A percentile compares a stretch with the other conserved stretches of the same genome.
Conservation (phyloP, 35 echinoderm and acorn worm species). For the Holothuria glaberrima region DNA sequence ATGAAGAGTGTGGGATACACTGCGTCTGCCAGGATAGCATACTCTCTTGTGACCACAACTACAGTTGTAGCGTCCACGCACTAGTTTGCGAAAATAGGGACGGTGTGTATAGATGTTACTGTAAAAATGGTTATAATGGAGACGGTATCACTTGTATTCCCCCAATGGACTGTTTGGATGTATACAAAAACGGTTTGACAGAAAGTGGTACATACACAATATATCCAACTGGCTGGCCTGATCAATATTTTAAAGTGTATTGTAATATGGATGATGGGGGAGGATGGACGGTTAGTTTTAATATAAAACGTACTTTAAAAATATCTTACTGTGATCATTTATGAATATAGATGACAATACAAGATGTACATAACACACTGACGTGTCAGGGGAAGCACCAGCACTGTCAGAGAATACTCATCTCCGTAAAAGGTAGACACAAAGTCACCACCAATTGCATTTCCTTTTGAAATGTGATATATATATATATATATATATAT, state of each 20-base stretch:
- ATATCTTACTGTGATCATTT: too few species aligned
- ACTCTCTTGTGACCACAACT: neutral
- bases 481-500: too few species aligned
- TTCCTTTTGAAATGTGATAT: too few species aligned
- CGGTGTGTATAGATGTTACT: neutral
- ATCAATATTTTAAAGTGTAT: neutral
- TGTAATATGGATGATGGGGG: constrained; percentile 29
- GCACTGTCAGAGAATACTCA: too few species aligned
- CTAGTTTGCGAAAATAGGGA: neutral
- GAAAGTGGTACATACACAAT: constrained; percentile 5
- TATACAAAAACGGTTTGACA: neutral
- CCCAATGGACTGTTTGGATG: neutral
- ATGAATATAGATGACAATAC: too few species aligned
- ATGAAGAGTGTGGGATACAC: neutral
- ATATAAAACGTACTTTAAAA: too few species aligned
- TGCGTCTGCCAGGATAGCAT: neutral
- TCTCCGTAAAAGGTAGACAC: too few species aligned
- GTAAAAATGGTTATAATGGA: constrained; percentile 1
- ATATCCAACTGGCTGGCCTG: neutral
- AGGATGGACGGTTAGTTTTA: constrained; percentile 17
- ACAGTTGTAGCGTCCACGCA: neutral
- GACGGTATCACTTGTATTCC: neutral
- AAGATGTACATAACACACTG: too few species aligned
- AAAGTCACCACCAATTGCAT: too few species aligned
- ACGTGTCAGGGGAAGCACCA: too few species aligned